phyloP scores from a whole-genome alignment of 2,797 vertebrate species.

The Capromys pilorides region DNA sequence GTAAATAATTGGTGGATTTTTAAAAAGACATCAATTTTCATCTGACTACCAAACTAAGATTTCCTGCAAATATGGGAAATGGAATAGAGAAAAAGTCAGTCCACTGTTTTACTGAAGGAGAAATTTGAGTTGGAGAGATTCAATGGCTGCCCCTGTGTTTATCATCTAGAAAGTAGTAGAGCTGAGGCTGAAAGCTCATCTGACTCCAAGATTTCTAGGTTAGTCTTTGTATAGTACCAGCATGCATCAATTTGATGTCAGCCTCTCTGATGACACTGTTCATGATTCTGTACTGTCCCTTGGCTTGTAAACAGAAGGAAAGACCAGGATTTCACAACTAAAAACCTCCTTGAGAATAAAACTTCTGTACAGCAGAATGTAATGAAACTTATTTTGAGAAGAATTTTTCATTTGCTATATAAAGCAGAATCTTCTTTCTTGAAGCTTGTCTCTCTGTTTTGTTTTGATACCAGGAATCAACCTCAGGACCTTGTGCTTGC shows the following conservation, averaged over 20 bases:
- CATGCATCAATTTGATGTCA: neutral
- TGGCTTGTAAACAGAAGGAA: neutral
- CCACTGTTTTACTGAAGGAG: neutral
- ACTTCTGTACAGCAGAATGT: neutral
- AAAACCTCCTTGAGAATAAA: neutral
- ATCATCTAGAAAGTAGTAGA: neutral
- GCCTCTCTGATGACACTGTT: neutral
- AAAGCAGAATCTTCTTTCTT: neutral
- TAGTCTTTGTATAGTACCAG: neutral
- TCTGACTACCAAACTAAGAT: neutral
- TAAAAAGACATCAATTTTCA: conserved; percentile 10
- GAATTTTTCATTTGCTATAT: conserved; percentile 1
- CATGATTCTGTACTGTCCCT: neutral
- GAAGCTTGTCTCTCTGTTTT: neutral
- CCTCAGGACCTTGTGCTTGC: no score
- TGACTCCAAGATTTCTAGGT: neutral
- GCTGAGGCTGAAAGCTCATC: neutral
- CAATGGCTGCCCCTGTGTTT: neutral
- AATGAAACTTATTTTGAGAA: neutral
- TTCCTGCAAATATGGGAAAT: conserved; percentile 27
- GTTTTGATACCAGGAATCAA: no score
- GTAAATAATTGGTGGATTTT: neutral
- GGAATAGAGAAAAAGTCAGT: neutral
- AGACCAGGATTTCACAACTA: neutral
- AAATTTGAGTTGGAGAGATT: neutral